Percentiles rank a stretch among this genome's conserved stretches.
Conservation (phyloP, 2,888 invertebrate genomes). For the Ischnura elegans region DNA sequence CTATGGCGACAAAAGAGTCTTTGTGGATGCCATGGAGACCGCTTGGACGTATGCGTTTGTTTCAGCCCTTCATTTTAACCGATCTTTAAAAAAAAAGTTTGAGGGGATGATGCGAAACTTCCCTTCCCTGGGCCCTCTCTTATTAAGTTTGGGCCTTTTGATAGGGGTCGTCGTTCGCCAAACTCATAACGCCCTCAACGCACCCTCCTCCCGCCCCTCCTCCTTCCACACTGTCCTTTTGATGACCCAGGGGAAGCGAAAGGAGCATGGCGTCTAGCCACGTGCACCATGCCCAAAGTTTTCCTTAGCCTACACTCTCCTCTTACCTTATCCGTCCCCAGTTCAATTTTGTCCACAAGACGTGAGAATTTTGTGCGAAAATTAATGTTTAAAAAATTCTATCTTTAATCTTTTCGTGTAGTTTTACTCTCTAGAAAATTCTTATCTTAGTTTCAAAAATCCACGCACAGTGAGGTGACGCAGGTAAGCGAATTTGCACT, state of each 20-base stretch:
- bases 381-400: too few species aligned
- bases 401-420: neutral
- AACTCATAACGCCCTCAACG: neutral
- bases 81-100: neutral
- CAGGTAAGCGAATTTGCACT: too few species aligned
- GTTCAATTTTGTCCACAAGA: too few species aligned
- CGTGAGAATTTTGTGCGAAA: too few species aligned
- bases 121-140: neutral
- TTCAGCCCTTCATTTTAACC: neutral
- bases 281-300: neutral
- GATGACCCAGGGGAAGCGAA: neutral
- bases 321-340: too few species aligned
- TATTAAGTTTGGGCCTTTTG: neutral
- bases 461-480: too few species aligned
- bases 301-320: neutral
- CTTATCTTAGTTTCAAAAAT: too few species aligned
- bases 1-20: too few species aligned
- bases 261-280: neutral
- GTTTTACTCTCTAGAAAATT: too few species aligned
- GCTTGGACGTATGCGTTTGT: too few species aligned
- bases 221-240: neutral
- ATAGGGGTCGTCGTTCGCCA: slow-evolving; percentile 27
- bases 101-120: neutral
- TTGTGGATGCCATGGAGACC: too few species aligned
- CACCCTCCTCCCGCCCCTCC: neutral